These are phyloP conservation scores for Larimichthys crocea DNA, from an alignment of 2,113 vertebrate species.

Conservation along the genomic window DNA sequence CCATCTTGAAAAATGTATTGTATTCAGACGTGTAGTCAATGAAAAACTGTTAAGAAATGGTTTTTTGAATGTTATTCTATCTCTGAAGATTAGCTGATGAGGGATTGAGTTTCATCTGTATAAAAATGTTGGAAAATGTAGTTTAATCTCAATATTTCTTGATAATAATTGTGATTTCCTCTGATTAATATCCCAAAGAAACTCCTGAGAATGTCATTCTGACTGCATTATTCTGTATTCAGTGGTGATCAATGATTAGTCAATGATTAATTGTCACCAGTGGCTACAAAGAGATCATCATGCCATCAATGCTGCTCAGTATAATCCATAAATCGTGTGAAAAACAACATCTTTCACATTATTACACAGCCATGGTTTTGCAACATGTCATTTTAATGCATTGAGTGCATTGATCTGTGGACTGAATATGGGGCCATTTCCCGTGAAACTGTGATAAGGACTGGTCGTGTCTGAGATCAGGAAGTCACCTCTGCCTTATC, in stretches of 20 bases:
- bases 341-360: conserved; percentile 27
- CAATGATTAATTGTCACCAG: conserved; percentile 6
- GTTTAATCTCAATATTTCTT: background rate
- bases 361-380: conserved; percentile 7
- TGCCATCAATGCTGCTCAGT: background rate
- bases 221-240: background rate
- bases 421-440: conserved; percentile 57
- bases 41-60: background rate
- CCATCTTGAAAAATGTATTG: background rate
- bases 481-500: conserved; percentile 81
- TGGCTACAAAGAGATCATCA: background rate
- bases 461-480: conserved; percentile 42
- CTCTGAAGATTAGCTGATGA: background rate
- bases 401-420: conserved; percentile 68
- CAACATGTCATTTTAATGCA: conserved; percentile 42
- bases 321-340: conserved; percentile 31
- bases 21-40: background rate
- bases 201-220: background rate
- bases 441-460: conserved; percentile 76
- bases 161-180: background rate
- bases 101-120: background rate
- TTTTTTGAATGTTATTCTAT: background rate
- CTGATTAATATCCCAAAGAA: background rate
- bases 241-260: background rate
- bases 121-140: background rate